phyloP scores from a whole-genome alignment of 2,113 vertebrate species.

The Calidris pugnax region DNA sequence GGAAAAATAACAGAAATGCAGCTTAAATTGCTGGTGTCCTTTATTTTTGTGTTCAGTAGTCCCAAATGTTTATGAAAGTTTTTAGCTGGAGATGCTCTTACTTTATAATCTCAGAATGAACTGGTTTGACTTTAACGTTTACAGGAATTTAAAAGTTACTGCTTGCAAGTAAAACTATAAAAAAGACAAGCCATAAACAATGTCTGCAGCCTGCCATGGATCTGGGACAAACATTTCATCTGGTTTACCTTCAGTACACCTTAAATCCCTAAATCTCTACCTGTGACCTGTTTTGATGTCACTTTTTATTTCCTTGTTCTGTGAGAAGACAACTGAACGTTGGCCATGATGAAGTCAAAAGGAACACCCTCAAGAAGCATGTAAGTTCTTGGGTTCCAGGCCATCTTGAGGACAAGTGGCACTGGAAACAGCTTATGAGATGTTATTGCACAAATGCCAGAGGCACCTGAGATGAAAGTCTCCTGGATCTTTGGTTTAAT shows the following conservation, averaged over 20 bases:
- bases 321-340: background rate
- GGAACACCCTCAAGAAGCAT: background rate
- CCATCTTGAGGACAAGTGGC: background rate
- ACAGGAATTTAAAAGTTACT: background rate
- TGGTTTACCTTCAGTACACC: background rate
- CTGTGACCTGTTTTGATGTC: background rate
- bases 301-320: background rate
- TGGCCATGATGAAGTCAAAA: background rate
- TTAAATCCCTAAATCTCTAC: background rate
- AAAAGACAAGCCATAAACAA: background rate
- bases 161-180: background rate
- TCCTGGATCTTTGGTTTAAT: background rate
- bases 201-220: background rate
- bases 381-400: background rate
- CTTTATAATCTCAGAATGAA: background rate
- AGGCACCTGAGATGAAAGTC: background rate
- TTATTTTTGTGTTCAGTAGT: background rate
- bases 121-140: background rate
- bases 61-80: background rate
- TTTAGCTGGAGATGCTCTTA: background rate
- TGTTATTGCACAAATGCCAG: background rate
- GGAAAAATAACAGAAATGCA: constrained; percentile 9
- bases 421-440: background rate
- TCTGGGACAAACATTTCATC: background rate
- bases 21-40: background rate